Conservation (phyloP, 2,888 invertebrate genomes). For the Rhogogaster chlorosoma region DNA sequence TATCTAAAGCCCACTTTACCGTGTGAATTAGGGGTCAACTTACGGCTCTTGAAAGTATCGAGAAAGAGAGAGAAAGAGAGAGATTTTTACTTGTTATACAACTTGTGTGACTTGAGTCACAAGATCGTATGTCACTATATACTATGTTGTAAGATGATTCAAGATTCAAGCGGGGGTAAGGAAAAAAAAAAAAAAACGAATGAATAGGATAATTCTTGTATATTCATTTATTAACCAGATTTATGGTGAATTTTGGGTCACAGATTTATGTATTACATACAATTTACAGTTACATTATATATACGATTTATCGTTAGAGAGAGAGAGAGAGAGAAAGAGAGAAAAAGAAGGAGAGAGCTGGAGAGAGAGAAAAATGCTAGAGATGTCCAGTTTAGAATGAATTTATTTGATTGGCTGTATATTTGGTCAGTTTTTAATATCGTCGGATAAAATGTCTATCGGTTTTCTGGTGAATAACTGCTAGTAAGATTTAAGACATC, state of each 20-base stretch:
- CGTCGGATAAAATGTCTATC: neutral
- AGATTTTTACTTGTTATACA: neutral
- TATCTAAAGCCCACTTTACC: neutral
- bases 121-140: neutral
- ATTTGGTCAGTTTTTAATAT: neutral
- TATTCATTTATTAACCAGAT: neutral
- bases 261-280: slow-evolving; percentile 12
- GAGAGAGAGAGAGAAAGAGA: neutral
- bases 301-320: neutral
- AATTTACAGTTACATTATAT: slow-evolving; percentile 10
- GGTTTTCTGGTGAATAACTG: neutral
- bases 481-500: neutral
- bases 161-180: neutral
- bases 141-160: neutral
- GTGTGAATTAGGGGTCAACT: slow-evolving; percentile 21
- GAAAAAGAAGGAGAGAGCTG: neutral
- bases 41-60: neutral
- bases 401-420: slow-evolving; percentile 17
- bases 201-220: neutral
- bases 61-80: neutral
- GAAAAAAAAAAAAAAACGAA: neutral
- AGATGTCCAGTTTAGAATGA: slow-evolving; percentile 8
- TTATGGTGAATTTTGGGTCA: neutral
- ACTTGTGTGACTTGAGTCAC: neutral
- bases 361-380: neutral